Base-by-base conservation (phyloP, 2,797 vertebrate genomes). In the Zenarchopterus dispar region DNA sequence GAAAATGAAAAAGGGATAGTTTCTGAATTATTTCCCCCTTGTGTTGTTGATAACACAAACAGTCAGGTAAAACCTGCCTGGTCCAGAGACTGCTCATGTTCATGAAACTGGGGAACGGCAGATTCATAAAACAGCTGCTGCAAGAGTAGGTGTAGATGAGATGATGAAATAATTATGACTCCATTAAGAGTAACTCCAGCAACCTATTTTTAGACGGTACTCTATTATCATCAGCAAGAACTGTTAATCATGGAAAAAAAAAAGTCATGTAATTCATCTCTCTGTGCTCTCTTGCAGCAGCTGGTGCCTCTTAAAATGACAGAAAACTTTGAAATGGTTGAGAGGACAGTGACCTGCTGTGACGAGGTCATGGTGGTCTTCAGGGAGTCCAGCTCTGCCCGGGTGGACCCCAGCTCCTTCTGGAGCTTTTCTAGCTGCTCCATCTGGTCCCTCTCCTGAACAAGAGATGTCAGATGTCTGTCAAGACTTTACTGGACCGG, bases 401-500 rank as follows among this genome's bases (percentile, higher is more conserved):
- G 94, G 88, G 92, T 96, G 81, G 90, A 91, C 70, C 92, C 42
- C 60, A 98, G 91, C 78, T 99, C 96, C 48, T 84, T 93, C 86
- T 95, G 95, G 56, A 99, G 80, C 0, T 80, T 89, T 77, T 96
- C 95, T 44, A 98, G 86, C 72, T 96, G 91, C 51, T 96, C 93
- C 0, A 89, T 88, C 82, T 99, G 97, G 0, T 95, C 93, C 76
- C 92, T 91, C 66, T 95, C 96, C 97, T 99, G 85, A 0, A 11
- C 4, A 46, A 41, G 24, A 64, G 41, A 59, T 56, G 24, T 1
- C 19, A 47, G 15, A 50, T n/a, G 23, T 17, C 31, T 8, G 11
- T 23, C 26, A 8, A 31, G 2, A 23, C 21, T 41, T 22, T 55
- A 45, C 26, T 47, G 17, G 39, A 42, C 41, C 31, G 51, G 45